Conservation (phyloP, 2,113 vertebrate genomes). For the Leptobrachium ailaonicum region DNA sequence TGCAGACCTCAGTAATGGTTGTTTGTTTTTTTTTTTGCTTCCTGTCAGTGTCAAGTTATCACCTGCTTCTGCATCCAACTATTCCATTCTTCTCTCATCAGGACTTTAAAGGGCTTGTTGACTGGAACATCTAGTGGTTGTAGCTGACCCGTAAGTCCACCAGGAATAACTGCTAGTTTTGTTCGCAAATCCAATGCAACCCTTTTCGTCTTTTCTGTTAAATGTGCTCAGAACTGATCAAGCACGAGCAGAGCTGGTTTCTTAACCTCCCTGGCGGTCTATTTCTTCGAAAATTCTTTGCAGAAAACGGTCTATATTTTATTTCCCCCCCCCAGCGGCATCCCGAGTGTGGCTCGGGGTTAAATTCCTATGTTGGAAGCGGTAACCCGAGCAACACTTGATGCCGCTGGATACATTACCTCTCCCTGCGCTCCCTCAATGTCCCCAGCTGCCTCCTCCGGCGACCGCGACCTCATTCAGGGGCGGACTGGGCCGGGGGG, state of each 20-base stretch:
- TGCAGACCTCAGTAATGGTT: background rate
- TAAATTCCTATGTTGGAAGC: too few species aligned
- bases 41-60: background rate
- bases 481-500: too few species aligned
- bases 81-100: background rate
- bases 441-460: too few species aligned
- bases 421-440: too few species aligned
- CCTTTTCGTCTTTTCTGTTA: constrained; percentile 8
- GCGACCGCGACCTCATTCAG: too few species aligned
- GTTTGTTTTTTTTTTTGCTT: background rate
- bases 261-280: background rate
- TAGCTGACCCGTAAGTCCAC: background rate
- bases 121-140: background rate
- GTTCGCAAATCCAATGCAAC: background rate
- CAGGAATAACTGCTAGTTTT: background rate
- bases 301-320: too few species aligned
- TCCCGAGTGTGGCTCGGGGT: too few species aligned
- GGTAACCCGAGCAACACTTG: too few species aligned
- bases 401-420: too few species aligned
- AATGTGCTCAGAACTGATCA: background rate
- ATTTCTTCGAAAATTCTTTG: too few species aligned
- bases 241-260: background rate
- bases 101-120: background rate
- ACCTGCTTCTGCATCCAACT: background rate
- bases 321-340: too few species aligned